Conservation (phyloP, 2,888 invertebrate genomes). For the Ceraclea dissimilis region DNA sequence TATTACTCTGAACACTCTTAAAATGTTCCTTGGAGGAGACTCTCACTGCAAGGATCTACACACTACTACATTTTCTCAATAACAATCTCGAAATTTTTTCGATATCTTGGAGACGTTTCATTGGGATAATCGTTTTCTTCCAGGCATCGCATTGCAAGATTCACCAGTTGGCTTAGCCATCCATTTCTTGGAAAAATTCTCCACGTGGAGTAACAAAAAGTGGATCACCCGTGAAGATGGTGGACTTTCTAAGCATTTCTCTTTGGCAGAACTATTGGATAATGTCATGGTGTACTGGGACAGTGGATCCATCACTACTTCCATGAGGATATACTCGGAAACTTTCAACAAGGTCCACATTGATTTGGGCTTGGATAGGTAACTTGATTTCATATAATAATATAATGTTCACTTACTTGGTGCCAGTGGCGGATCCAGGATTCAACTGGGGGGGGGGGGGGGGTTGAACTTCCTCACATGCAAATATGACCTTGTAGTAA, state of each 20-base stretch:
- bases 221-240: slow-evolving; percentile 49
- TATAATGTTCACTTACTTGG: background rate
- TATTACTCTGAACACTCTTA: too few species aligned
- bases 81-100: too few species aligned
- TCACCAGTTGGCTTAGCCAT: slow-evolving; percentile 64
- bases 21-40: too few species aligned
- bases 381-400: too few species aligned
- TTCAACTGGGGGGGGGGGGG: background rate
- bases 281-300: slow-evolving; percentile 78
- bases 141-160: slow-evolving; percentile 54
- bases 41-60: too few species aligned
- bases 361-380: slow-evolving; percentile 36
- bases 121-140: slow-evolving; percentile 28
- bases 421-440: background rate
- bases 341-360: slow-evolving; percentile 9
- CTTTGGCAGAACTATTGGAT: slow-evolving; percentile 58
- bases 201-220: slow-evolving; percentile 52
- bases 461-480: too few species aligned
- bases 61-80: too few species aligned
- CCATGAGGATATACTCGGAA: slow-evolving; percentile 55
- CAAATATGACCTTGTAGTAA: too few species aligned
- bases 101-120: too few species aligned
- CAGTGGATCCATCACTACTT: slow-evolving; percentile 62
- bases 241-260: slow-evolving; percentile 50
- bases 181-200: slow-evolving; percentile 68